Evolutionary conservation across 2,113 vertebrate species (phyloP), one percentile per base, ranked within the genome.

Genomic region (Castor canadensis): DNA sequence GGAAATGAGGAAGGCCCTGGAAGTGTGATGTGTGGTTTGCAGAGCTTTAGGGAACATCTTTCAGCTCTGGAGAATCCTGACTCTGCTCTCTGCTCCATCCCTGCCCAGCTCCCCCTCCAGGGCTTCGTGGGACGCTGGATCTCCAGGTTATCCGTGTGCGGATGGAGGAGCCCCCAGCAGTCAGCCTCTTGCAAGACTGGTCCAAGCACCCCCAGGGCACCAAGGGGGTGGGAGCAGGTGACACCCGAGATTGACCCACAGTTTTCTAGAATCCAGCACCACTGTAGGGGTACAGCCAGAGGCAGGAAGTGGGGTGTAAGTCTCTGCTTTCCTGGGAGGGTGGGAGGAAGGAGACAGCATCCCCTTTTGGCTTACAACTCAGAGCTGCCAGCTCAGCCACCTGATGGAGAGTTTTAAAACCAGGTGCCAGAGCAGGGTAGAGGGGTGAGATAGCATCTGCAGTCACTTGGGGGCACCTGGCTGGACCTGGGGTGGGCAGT

Each of bases 181-280:
- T 96, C 95, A 96, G 95, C 96, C 96, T 94, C 75, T 95, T 98
- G 67, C 97, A 95, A 43, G 97, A 98, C 40, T 97, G 97, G 97
- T 83, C 97, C 93, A 96, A 93, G 85, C 96, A 75, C 32, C 96
- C 96, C 72, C 96, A 88, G 82, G 94, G 95, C 52, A 58, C 91
- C 77, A 97, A 91, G 86, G 64, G 72, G 19, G 45, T 92, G 95
- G 97, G 96, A 91, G 64, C 96, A 92, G 87, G 82, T 97, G 97
- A 98, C 38, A 24, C 93, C 77, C 81, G 85, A 12, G 84, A 66
- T 62, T 95, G 95, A 97, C 95, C 94, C 0, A 7, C 8, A 0
- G 95, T 94, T 45, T 80, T 98, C 13, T 83, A 0, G 97, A 93
- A 45, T 87, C 95, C 82, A 81, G 71, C 62, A 62, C 89, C 17